phyloP scores from a whole-genome alignment of 1,140 invertebrate genomes.

The Nilaparvata lugens region DNA sequence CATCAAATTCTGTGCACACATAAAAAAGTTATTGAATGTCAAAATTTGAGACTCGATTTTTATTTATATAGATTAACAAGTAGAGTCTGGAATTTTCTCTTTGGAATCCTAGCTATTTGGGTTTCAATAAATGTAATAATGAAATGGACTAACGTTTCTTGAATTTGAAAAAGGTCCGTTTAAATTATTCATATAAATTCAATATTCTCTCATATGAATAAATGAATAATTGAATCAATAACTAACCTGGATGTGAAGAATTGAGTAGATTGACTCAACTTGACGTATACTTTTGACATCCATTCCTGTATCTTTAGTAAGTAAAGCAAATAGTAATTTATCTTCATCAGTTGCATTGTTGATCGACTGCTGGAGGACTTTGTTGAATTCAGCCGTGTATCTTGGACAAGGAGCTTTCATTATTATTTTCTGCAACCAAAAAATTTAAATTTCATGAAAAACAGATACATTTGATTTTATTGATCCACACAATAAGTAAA shows the following conservation, averaged over 20 bases:
- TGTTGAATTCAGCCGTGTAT: conserved; percentile 41
- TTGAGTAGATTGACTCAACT: conserved; percentile 63
- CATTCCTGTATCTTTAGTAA: conserved; percentile 54
- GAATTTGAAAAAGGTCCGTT: too few relatives aligned
- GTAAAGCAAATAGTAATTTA: conserved; percentile 47
- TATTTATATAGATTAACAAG: too few relatives aligned
- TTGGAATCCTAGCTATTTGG: too few relatives aligned
- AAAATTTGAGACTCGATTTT: too few relatives aligned
- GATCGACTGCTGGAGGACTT: conserved; percentile 43
- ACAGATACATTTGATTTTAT: too few relatives aligned
- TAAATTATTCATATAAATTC: too few relatives aligned
- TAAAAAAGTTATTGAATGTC: too few relatives aligned
- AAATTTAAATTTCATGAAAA: background rate
- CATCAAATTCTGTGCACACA: too few relatives aligned
- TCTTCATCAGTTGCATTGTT: conserved; percentile 45
- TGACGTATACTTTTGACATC: conserved; percentile 50
- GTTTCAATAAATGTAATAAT: too few relatives aligned
- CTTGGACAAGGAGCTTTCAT: conserved; percentile 52
- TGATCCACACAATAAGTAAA: too few relatives aligned
- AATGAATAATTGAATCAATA: background rate
- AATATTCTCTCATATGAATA: background rate
- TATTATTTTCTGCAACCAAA: conserved; percentile 42
- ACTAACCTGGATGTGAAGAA: conserved; percentile 52
- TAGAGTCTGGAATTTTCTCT: too few relatives aligned
- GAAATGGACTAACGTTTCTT: too few relatives aligned